phyloP scores from a whole-genome alignment of 92 coral and sea anemone genomes.

The Palythoa heliodiscus region DNA sequence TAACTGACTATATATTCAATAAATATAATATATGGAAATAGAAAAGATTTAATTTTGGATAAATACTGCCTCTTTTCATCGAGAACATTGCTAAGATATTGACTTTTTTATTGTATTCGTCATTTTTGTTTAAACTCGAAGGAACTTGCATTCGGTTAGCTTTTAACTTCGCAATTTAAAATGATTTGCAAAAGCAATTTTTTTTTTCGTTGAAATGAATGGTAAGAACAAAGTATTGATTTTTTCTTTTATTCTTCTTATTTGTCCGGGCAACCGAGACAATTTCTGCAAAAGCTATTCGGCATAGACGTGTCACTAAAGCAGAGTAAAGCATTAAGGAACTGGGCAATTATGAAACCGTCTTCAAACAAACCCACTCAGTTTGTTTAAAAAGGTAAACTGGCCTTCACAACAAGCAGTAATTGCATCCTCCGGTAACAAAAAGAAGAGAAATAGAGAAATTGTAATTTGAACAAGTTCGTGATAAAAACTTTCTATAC shows the following conservation, averaged over 20 bases:
- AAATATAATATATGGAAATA: not conserved
- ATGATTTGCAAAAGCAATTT: too few species aligned
- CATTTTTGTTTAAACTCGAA: not conserved
- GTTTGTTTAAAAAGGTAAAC: conserved; percentile 38
- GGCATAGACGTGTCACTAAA: conserved; percentile 28
- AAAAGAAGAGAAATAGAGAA: conserved; percentile 1
- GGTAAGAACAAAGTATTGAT: not conserved
- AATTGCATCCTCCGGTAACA: conserved; percentile 14
- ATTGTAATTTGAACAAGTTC: not conserved
- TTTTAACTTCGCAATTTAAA: not conserved
- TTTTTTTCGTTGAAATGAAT: not conserved
- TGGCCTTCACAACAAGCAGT: conserved; percentile 34
- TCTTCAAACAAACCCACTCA: conserved; percentile 35
- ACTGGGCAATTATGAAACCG: conserved; percentile 27
- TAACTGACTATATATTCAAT: not conserved
- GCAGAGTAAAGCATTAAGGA: conserved; percentile 32
- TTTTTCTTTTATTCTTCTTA: not conserved
- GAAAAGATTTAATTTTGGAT: not conserved
- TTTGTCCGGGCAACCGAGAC: conserved; percentile 27
- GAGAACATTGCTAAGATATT: not conserved
- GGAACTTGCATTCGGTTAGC: not conserved
- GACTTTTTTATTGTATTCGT: not conserved
- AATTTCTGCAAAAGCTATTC: conserved; percentile 25
- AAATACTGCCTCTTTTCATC: not conserved
- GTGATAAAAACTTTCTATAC: conserved; percentile 10